These are phyloP conservation scores for Nasua narica DNA, from an alignment of 2,797 vertebrate species.

Conservation along the genomic window DNA sequence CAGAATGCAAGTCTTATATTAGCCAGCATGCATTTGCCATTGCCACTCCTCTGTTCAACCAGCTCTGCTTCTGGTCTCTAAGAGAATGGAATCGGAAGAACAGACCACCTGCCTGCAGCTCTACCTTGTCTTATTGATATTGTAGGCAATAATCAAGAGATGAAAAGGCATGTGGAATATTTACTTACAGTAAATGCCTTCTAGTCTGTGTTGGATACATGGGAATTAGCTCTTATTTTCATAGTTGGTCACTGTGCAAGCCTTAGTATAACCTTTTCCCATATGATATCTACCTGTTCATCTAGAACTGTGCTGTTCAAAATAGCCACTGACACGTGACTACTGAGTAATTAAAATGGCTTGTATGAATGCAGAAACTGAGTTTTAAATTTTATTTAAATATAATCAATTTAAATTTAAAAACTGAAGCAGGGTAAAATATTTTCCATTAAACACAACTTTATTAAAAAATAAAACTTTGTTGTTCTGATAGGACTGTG, in stretches of 20 bases:
- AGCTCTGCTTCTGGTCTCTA: neutral
- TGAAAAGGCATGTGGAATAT: neutral
- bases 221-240: neutral
- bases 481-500: neutral
- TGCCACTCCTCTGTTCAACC: neutral
- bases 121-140: neutral
- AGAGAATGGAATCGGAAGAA: neutral
- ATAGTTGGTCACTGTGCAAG: neutral
- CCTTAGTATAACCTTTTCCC: neutral
- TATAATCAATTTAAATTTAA: neutral
- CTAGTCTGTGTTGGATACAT: neutral
- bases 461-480: neutral
- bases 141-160: neutral
- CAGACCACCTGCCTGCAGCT: neutral
- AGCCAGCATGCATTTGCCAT: neutral
- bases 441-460: neutral
- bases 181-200: neutral
- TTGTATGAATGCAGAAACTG: neutral
- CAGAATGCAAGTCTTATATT: neutral
- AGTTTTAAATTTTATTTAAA: slow-evolving; percentile 1
- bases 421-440: neutral
- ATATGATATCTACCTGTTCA: neutral
- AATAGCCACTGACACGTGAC: neutral
- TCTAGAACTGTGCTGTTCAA: neutral
- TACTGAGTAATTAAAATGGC: neutral